Percentiles rank a stretch among this genome's conserved stretches.
Conservation (phyloP, 2,888 invertebrate genomes). For the Sarcophaga carnaria region DNA sequence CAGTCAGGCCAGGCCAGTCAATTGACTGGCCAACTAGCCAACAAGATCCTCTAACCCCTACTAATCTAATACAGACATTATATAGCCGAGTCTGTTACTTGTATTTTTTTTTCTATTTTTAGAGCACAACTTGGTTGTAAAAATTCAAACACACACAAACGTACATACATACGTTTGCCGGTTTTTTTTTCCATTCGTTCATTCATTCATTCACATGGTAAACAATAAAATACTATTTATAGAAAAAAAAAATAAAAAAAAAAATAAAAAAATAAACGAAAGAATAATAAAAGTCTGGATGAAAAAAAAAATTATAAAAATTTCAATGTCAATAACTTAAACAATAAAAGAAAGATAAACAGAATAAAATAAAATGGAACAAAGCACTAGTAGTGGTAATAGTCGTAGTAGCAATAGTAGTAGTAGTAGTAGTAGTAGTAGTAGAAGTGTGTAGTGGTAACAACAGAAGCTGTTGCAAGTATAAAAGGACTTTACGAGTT, state of each 20-base stretch:
- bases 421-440: neutral
- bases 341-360: constrained; percentile 71
- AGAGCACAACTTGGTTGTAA: constrained; percentile 25
- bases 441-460: neutral
- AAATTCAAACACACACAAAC: constrained; percentile 17
- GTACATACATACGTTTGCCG: neutral
- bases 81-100: neutral
- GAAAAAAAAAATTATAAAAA: constrained; percentile 66
- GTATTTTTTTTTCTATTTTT: constrained; percentile 3
- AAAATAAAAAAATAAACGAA: constrained; percentile 3
- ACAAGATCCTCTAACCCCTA: constrained; percentile 38
- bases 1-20: constrained; percentile 21
- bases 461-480: neutral
- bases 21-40: constrained; percentile 22
- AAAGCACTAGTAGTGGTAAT: neutral
- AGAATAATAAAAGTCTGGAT: constrained; percentile 55
- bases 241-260: constrained; percentile 43
- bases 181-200: constrained; percentile 4
- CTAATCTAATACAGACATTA: constrained; percentile 20
- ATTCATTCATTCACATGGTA: constrained; percentile 41
- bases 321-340: constrained; percentile 72
- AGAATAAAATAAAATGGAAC: constrained; percentile 49
- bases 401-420: neutral
- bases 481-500: constrained; percentile 13
- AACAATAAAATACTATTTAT: constrained; percentile 56